Conservation (phyloP, 2,888 invertebrate species). For the Microplitis deprimator region DNA sequence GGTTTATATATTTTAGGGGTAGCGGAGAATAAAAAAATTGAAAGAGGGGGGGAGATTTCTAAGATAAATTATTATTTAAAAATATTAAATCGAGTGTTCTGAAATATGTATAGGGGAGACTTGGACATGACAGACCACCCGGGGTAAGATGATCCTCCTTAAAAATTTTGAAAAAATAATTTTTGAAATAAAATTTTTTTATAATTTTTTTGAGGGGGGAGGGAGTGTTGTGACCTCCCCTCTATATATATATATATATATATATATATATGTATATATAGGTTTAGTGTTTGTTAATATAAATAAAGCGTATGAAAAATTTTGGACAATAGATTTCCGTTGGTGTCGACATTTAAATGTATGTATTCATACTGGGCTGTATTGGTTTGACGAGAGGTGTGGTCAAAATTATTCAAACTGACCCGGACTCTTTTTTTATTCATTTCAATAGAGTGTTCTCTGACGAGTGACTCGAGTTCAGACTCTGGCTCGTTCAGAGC, state of each 20-base stretch:
- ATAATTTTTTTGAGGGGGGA: no score
- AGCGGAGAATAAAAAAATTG: no score
- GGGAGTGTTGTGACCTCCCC: no score
- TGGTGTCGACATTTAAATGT: conserved; percentile 68
- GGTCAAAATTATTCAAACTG: conserved; percentile 72
- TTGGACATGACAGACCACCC: no score
- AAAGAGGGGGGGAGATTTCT: no score
- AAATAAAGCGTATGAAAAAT: conserved; percentile 51
- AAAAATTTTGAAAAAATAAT: no score
- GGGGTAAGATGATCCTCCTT: no score
- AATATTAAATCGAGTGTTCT: no score
- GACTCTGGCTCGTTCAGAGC: conserved; percentile 55
- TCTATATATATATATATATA: background rate
- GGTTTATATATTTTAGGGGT: no score
- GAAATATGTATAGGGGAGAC: no score
- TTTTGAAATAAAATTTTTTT: no score
- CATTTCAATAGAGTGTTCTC: conserved; percentile 10
- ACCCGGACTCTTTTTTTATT: conserved; percentile 66
- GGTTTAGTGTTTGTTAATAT: background rate
- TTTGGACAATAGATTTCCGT: conserved; percentile 68
- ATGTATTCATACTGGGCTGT: conserved; percentile 70
- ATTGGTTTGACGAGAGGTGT: conserved; percentile 71
- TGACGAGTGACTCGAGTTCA: background rate
- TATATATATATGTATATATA: background rate
- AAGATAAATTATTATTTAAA: no score